These are phyloP conservation scores for Scolopax bukidnonensis DNA, from an alignment of 2,797 vertebrate species.

Conservation along the genomic window DNA sequence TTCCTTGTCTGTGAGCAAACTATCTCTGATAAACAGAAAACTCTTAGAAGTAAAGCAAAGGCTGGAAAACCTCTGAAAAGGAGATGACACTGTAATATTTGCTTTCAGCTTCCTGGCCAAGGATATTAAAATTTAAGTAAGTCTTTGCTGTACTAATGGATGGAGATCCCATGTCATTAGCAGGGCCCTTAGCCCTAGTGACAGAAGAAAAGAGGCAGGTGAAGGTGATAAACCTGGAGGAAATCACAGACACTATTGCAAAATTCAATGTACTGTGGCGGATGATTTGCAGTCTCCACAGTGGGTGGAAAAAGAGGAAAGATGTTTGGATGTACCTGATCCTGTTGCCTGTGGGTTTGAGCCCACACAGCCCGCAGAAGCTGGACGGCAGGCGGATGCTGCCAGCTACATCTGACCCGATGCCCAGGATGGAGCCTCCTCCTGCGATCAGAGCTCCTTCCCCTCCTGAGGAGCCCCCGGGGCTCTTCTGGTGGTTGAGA, in stretches of 20 bases:
- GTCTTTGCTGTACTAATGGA: not conserved
- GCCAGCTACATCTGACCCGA: slow-evolving; percentile 80
- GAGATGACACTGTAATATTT: not conserved
- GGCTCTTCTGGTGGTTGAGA: slow-evolving; percentile 76
- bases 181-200: not conserved
- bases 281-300: not conserved
- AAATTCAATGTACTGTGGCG: not conserved
- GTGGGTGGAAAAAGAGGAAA: not conserved
- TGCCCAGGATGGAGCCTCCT: slow-evolving; percentile 84
- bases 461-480: slow-evolving; percentile 83
- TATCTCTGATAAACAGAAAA: not conserved
- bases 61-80: not conserved
- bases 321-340: slow-evolving; percentile 73
- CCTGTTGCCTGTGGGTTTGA: slow-evolving; percentile 82
- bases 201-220: not conserved
- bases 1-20: not conserved
- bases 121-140: not conserved
- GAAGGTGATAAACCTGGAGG: not conserved
- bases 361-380: slow-evolving; percentile 84
- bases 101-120: not conserved
- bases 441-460: slow-evolving; percentile 82
- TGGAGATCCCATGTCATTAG: not conserved
- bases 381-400: slow-evolving; percentile 83
- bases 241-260: fast-evolving
- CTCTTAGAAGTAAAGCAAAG: not conserved